A percentile compares a stretch with the other conserved stretches of the same genome.
Conservation (phyloP, 2,888 invertebrate genomes). For the Polylopha cassiicola region DNA sequence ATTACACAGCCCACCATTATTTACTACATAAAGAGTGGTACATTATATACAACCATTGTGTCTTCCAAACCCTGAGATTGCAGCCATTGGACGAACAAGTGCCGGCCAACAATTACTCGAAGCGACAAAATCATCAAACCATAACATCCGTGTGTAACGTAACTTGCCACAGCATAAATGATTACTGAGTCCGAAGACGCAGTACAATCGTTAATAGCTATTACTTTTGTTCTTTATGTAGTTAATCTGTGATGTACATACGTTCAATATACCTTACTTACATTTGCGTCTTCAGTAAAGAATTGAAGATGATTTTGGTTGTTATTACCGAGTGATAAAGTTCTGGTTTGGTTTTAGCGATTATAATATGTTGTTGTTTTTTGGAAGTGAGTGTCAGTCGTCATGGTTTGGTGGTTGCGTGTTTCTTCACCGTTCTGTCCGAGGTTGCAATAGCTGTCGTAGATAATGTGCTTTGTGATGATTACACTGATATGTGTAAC, state of each 20-base stretch:
- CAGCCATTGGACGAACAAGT: slow-evolving; percentile 43
- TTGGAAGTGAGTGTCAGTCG: slow-evolving; percentile 53
- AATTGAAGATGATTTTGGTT: background rate
- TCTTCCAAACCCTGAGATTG: slow-evolving; percentile 31
- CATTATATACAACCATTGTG: slow-evolving; percentile 28
- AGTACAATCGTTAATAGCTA: slow-evolving; percentile 25
- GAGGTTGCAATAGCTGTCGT: slow-evolving; percentile 68
- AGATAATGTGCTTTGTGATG: slow-evolving; percentile 50
- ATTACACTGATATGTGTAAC: slow-evolving; percentile 63
- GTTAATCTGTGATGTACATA: slow-evolving; percentile 30
- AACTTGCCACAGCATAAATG: slow-evolving; percentile 27
- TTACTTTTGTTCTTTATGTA: slow-evolving; percentile 28
- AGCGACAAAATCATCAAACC: slow-evolving; percentile 54
- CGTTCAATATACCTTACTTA: slow-evolving; percentile 6
- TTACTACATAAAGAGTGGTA: slow-evolving; percentile 30
- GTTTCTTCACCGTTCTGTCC: slow-evolving; percentile 55
- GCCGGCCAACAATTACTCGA: slow-evolving; percentile 39
- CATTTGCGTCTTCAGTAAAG: slow-evolving; percentile 9
- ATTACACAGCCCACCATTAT: slow-evolving; percentile 55
- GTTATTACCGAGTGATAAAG: background rate
- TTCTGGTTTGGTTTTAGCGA: background rate
- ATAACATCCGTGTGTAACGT: slow-evolving; percentile 39
- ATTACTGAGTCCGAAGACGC: slow-evolving; percentile 12
- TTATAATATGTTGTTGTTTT: slow-evolving; percentile 31
- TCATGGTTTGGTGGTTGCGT: slow-evolving; percentile 52